Evolutionary conservation across 2,113 vertebrate genomes (phyloP).

Genomic region (Ascaphus truei): DNA sequence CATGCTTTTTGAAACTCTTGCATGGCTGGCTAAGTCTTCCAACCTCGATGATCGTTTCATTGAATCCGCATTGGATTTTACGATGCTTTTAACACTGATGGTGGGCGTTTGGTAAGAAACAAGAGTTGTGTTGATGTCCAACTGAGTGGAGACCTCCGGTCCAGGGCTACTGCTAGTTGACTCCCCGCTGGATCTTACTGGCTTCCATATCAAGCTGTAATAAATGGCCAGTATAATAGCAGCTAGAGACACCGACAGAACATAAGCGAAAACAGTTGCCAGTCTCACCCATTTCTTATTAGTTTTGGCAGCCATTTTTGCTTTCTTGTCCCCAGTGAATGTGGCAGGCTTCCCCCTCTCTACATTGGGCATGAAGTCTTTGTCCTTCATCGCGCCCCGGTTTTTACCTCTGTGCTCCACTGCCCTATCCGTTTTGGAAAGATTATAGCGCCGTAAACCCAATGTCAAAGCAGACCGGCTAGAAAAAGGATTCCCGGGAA

Average conservation of each 20-base stretch:
- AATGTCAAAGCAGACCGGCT: background rate
- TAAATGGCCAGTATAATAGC: constrained; percentile 96
- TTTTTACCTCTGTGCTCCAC: constrained; percentile 90
- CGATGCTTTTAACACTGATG: background rate
- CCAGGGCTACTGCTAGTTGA: constrained; percentile 31
- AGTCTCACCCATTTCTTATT: constrained; percentile 98
- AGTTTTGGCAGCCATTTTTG: constrained; percentile 97
- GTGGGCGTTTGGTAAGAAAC: background rate
- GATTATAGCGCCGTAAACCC: background rate
- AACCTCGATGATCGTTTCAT: background rate
- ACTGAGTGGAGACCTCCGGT: background rate
- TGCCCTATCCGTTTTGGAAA: constrained; percentile 77
- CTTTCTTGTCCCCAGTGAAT: constrained; percentile 98
- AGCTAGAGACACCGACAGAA: constrained; percentile 94
- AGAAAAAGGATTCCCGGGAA: too few relatives aligned
- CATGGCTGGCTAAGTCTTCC: background rate
- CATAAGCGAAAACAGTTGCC: constrained; percentile 95
- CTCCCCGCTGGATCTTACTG: constrained; percentile 61
- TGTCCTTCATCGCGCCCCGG: constrained; percentile 86
- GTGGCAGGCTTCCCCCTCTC: constrained; percentile 95
- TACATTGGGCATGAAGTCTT: constrained; percentile 73
- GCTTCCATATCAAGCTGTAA: constrained; percentile 96
- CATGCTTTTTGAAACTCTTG: background rate
- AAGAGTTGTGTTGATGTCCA: background rate
- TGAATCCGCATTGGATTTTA: background rate